phyloP scores from a whole-genome alignment of 2,113 vertebrate species.

The Deroptyus accipitrinus region DNA sequence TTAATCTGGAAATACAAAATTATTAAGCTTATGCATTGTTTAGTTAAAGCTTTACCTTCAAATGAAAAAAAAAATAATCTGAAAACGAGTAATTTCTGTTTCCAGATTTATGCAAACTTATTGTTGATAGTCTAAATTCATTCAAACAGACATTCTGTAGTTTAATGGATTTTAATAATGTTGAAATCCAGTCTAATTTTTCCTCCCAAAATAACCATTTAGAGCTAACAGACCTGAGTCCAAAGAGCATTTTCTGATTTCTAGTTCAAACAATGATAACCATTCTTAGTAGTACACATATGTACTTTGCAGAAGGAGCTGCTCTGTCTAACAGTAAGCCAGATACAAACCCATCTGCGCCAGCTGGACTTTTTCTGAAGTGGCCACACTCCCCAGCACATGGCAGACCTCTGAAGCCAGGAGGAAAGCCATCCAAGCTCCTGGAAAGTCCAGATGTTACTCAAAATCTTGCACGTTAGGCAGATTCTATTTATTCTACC shows the following conservation, averaged over 20 bases:
- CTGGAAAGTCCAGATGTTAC: background rate
- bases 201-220: background rate
- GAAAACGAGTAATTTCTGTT: background rate
- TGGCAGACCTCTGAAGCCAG: constrained; percentile 73
- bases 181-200: background rate
- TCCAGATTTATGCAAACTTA: background rate
- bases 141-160: background rate
- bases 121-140: background rate
- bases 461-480: constrained; percentile 38
- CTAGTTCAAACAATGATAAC: background rate
- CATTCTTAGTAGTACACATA: background rate
- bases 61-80: background rate
- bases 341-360: constrained; percentile 78
- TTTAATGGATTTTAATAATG: background rate
- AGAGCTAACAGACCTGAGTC: background rate
- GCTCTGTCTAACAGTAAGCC: background rate
- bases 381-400: constrained; percentile 76
- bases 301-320: background rate
- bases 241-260: background rate
- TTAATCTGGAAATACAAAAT: background rate
- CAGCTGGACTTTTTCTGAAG: constrained; percentile 76
- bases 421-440: constrained; percentile 68
- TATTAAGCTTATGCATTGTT: background rate
- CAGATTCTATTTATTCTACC: constrained; percentile 4
- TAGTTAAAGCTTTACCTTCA: background rate